Evolutionary conservation across 1,140 invertebrate genomes (phyloP), one percentile per base, ranked within the genome.

Genomic region (Episyrphus balteatus): DNA sequence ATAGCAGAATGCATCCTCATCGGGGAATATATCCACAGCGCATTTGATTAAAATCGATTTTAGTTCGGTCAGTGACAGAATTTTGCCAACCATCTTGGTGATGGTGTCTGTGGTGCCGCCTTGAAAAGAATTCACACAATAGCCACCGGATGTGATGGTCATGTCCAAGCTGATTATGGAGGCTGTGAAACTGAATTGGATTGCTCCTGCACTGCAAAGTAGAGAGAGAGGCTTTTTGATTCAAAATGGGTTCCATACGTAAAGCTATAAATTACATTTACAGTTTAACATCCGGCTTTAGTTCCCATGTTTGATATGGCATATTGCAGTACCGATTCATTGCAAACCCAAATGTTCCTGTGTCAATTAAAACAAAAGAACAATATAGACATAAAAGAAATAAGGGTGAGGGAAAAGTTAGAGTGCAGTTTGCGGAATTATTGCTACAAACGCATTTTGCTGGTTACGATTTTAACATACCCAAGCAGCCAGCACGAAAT

Each of bases 1-100:
- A 66, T 92, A 89, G 58, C 82, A 84, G 53, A 82, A 80, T 0
- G 84, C 86, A 68, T 94, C 92, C 49, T 80, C 78, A 48, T 82
- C 81, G 0, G 91, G 91, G 66, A 94, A 95, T n/a, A 95, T 71
- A 63, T 93, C 89, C 33, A 92, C 80, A n/a, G 88, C 88, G 7
- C 62, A 61, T 0, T 57, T 46, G 5, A 61, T 62, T 1, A 68
- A 51, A 0, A 51, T 62, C n/a, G 57, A 53, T 49, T 59, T 68
- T 1, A 68, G 48, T 26, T 65, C 59, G 9, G 52, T 13, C 11
- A 68, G 44, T 1, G 60, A 63, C 1, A 65, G 10, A 0, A 61
- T 65, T 39, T 60, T 60, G n/a, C 66, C 66, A 13, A 68, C 51
- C 56, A 66, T 62, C 1, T 58, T 57, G 41, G 55, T 63, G 2